Percentiles rank a stretch among this genome's conserved stretches.
phyloP scores from a whole-genome alignment of 2,888 invertebrate species.

The Nemotelus pantherinus region DNA sequence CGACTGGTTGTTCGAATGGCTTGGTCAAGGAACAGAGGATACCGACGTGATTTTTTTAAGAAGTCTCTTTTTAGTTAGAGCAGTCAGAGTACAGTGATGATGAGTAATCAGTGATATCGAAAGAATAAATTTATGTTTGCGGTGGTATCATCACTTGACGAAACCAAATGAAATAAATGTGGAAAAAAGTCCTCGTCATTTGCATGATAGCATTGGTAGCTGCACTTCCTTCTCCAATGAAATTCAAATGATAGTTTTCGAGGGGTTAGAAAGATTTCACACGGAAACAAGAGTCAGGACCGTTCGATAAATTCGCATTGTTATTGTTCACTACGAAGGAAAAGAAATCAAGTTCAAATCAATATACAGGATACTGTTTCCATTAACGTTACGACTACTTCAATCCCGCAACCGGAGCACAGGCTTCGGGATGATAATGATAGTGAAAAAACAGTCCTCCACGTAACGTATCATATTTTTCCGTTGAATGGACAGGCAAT shows the following conservation, averaged over 20 bases:
- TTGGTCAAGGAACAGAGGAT: constrained; percentile 10
- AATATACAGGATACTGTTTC: constrained; percentile 30
- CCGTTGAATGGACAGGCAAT: constrained; percentile 26
- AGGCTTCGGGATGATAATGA: constrained; percentile 32
- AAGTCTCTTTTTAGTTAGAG: neutral
- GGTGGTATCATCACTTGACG: no score
- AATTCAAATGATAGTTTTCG: no score
- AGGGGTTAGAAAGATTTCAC: no score
- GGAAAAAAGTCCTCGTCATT: no score
- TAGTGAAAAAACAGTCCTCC: constrained; percentile 28
- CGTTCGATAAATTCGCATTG: no score
- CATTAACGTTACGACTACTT: constrained; percentile 28
- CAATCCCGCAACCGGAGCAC: neutral
- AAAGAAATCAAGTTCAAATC: constrained; percentile 8
- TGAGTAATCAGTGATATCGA: neutral
- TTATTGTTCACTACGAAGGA: no score
- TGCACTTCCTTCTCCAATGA: no score
- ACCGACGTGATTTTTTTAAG: constrained; percentile 16
- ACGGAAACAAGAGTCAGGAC: no score
- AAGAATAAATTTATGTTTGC: no score
- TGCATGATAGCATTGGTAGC: no score
- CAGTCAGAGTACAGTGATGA: neutral
- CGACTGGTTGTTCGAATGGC: neutral
- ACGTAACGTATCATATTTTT: constrained; percentile 38
- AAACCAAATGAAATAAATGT: no score